phyloP scores from a whole-genome alignment of 2,888 invertebrate species.

The Leptarthrus brevirostris region DNA sequence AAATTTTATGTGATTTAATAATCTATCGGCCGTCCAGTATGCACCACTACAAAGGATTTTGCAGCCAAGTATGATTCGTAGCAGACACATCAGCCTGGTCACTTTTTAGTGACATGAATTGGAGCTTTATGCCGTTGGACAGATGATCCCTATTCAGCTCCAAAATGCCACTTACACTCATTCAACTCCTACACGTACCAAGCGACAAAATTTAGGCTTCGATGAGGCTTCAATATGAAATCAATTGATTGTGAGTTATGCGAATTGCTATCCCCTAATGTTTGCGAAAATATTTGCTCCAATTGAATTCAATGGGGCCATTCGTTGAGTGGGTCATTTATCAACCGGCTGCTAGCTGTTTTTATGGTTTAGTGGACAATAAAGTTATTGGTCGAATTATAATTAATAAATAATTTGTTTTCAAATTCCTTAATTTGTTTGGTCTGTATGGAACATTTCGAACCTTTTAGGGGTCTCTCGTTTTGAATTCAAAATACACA shows the following conservation, averaged over 20 bases:
- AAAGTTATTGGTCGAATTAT: slow-evolving; percentile 29
- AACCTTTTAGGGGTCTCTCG: no score
- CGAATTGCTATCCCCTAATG: slow-evolving; percentile 10
- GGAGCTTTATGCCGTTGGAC: slow-evolving; percentile 24
- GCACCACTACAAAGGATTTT: no score
- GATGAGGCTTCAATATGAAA: slow-evolving; percentile 26
- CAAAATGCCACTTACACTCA: slow-evolving; percentile 41
- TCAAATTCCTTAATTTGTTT: slow-evolving; percentile 20
- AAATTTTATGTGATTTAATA: slow-evolving; percentile 53
- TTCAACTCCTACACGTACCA: background rate
- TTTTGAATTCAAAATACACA: no score
- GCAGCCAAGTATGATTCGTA: background rate
- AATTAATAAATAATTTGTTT: slow-evolving; percentile 37
- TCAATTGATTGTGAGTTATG: slow-evolving; percentile 47
- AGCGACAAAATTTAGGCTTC: slow-evolving; percentile 16
- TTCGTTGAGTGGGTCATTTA: slow-evolving; percentile 44
- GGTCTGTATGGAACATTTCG: background rate
- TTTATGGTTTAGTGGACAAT: slow-evolving; percentile 21
- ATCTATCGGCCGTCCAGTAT: slow-evolving; percentile 18
- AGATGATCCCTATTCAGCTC: slow-evolving; percentile 33
- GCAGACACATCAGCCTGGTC: background rate
- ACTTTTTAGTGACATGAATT: slow-evolving; percentile 39
- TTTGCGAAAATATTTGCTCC: slow-evolving; percentile 42
- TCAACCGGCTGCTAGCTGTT: slow-evolving; percentile 28
- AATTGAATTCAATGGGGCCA: slow-evolving; percentile 30